phyloP scores from a whole-genome alignment of 2,113 vertebrate species.

The Lynx canadensis region DNA sequence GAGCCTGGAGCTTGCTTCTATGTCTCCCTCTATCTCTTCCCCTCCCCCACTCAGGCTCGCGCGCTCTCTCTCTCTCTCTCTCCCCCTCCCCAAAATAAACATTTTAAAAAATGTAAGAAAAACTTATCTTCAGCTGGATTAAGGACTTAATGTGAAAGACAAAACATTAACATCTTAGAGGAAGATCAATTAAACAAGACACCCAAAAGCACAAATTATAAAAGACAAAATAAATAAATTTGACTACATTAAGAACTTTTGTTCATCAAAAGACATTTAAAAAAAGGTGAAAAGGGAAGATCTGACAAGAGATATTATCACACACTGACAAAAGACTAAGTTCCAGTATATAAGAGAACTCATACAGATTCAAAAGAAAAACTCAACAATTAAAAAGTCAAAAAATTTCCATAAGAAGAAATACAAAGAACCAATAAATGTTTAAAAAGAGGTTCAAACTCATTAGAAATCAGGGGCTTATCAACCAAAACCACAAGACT shows the following conservation, averaged over 20 bases:
- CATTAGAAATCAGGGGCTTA: slow-evolving; percentile 26
- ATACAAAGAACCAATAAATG: not conserved
- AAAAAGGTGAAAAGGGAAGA: slow-evolving; percentile 9
- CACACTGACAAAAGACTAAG: not conserved
- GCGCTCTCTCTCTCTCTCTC: too few species aligned
- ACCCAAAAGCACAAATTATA: not conserved
- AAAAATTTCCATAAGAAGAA: not conserved
- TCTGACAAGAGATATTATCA: slow-evolving; percentile 20
- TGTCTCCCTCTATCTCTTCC: too few species aligned
- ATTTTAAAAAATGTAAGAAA: too few species aligned
- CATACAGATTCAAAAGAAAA: not conserved
- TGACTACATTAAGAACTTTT: slow-evolving; percentile 8
- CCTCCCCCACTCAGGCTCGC: too few species aligned
- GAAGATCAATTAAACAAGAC: not conserved
- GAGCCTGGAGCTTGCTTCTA: too few species aligned
- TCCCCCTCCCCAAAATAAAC: too few species aligned
- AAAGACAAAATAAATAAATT: not conserved
- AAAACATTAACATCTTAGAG: not conserved
- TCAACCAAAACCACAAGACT: not conserved
- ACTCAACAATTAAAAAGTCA: not conserved
- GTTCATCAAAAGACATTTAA: not conserved
- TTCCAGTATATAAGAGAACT: not conserved
- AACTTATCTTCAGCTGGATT: not conserved
- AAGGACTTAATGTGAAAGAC: not conserved
- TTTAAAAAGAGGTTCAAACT: slow-evolving; percentile 10